These are phyloP conservation scores for Lycophotia porphyrea DNA, from an alignment of 2,888 invertebrate genomes.

Conservation along the genomic window DNA sequence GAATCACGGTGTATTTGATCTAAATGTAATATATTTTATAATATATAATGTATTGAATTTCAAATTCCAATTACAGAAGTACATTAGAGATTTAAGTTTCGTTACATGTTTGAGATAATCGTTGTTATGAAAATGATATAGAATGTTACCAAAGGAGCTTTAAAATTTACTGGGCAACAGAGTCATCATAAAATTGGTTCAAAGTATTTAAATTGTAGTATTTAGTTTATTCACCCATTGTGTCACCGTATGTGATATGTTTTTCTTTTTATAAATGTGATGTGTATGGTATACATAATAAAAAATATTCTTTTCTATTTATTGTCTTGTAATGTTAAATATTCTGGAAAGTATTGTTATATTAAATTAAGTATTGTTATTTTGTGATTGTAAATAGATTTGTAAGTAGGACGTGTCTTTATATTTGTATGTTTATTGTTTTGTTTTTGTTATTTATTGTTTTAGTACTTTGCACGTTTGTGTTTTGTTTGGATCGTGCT, in stretches of 20 bases:
- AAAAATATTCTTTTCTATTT: neutral
- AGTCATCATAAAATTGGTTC: conserved; percentile 22
- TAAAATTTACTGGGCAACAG: conserved; percentile 50
- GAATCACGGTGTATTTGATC: conserved; percentile 39
- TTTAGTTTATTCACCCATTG: neutral
- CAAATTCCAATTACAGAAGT: conserved; percentile 70
- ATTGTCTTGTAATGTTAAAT: conserved; percentile 26
- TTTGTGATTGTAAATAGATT: conserved; percentile 29
- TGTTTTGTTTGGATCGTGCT: conserved; percentile 54
- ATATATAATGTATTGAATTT: conserved; percentile 48
- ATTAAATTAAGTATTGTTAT: conserved; percentile 21
- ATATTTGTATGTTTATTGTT: conserved; percentile 15
- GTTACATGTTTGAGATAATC: conserved; percentile 57
- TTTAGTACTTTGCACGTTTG: conserved; percentile 58
- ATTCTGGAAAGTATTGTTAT: conserved; percentile 51
- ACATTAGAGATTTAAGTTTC: conserved; percentile 55
- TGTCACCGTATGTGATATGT: neutral
- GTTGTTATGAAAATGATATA: conserved; percentile 48
- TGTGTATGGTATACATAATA: neutral
- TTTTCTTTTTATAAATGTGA: neutral
- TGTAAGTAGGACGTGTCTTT: conserved; percentile 15
- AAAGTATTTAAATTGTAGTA: neutral
- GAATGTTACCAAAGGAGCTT: conserved; percentile 74
- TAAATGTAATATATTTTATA: conserved; percentile 59
- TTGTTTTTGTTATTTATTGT: conserved; percentile 41